Evolutionary conservation across 2,888 invertebrate genomes (phyloP).

Genomic region (Trachelus iudaicus): DNA sequence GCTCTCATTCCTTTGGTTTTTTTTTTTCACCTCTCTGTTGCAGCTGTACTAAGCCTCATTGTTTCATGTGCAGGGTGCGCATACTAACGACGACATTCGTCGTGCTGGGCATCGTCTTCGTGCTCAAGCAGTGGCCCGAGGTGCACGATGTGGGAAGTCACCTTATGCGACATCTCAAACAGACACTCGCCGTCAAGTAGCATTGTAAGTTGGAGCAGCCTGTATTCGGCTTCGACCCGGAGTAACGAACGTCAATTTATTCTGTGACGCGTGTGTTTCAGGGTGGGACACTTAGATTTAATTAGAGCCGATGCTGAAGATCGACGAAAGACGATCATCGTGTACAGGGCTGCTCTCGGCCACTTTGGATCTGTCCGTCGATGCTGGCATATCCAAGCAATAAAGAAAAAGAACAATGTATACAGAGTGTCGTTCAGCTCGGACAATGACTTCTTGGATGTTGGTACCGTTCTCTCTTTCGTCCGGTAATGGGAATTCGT

Average conservation of each 20-base stretch:
- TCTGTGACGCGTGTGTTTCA: conserved; percentile 26
- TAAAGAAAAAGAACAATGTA: conserved; percentile 30
- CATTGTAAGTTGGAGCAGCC: conserved; percentile 50
- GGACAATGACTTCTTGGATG: too few species aligned
- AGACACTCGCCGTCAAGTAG: conserved; percentile 80
- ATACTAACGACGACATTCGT: conserved; percentile 86
- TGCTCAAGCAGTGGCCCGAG: conserved; percentile 91
- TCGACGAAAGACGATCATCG: conserved; percentile 21
- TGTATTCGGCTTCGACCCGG: background rate
- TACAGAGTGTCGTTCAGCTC: background rate
- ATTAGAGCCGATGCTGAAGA: conserved; percentile 39
- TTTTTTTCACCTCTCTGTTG: conserved; percentile 58
- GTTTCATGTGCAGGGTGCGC: conserved; percentile 78
- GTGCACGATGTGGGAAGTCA: conserved; percentile 85
- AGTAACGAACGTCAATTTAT: background rate
- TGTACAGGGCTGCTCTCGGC: conserved; percentile 33
- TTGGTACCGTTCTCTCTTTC: too few species aligned
- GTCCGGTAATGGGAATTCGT: too few species aligned
- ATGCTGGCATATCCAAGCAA: conserved; percentile 43
- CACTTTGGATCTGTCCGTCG: conserved; percentile 40
- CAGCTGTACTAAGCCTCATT: conserved; percentile 66
- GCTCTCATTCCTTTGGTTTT: conserved; percentile 54
- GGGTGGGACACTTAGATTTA: conserved; percentile 46
- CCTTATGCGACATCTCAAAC: conserved; percentile 81
- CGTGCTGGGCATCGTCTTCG: conserved; percentile 84